These are phyloP conservation scores for Benitochromis conjunctus DNA, from an alignment of 2,113 vertebrate genomes.

Conservation along the genomic window DNA sequence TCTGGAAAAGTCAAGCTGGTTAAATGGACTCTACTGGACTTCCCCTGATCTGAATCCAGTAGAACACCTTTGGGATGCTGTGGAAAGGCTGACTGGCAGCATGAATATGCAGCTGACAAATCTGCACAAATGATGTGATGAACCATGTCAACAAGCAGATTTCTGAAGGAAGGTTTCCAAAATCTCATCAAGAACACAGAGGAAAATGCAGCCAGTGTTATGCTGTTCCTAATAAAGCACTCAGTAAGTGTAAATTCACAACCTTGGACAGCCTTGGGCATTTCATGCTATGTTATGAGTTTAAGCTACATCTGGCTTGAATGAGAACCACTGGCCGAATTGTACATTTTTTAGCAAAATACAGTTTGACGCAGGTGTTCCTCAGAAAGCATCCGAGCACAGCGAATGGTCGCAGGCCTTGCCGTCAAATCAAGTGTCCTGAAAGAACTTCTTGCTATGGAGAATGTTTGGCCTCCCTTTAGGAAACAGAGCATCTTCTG, in stretches of 20 bases:
- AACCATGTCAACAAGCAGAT: not conserved
- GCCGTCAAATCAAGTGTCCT: not conserved
- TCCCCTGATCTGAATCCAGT: not conserved
- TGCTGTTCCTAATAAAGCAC: not conserved
- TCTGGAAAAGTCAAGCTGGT: not conserved
- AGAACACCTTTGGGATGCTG: not conserved
- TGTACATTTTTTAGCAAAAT: not conserved
- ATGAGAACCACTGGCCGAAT: not conserved
- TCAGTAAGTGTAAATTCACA: not conserved
- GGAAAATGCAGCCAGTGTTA: not conserved
- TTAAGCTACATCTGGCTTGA: not conserved
- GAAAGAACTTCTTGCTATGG: not conserved
- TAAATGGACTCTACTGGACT: not conserved
- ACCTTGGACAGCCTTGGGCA: not conserved
- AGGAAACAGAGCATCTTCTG: not conserved
- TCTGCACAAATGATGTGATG: not conserved
- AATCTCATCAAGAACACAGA: not conserved
- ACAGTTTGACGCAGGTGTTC: not conserved
- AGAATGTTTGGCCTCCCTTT: not conserved
- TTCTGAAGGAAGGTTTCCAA: not conserved
- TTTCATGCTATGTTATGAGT: not conserved
- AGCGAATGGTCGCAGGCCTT: not conserved
- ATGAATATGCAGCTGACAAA: not conserved
- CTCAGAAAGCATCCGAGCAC: not conserved
- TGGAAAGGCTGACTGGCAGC: not conserved